These are phyloP conservation scores for Metacarcinus magister DNA, from an alignment of 2,888 invertebrate genomes.

Conservation along the genomic window DNA sequence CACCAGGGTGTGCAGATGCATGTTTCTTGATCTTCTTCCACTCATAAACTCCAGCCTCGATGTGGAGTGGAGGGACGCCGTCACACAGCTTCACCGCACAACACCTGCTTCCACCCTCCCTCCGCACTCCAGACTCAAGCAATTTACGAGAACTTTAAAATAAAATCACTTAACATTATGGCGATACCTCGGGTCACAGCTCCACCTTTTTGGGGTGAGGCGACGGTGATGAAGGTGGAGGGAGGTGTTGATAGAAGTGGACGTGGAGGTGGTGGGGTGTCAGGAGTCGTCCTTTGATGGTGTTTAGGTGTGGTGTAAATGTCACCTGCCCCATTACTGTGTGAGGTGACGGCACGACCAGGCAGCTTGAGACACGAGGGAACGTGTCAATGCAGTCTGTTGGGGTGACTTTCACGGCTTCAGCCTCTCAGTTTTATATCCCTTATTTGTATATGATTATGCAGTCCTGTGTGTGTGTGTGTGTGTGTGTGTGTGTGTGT, in stretches of 20 bases:
- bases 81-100: not conserved
- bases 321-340: slow-evolving; percentile 21
- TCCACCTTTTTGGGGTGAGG: not conserved
- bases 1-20: not conserved
- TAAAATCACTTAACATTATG: not conserved
- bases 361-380: not conserved
- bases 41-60: not conserved
- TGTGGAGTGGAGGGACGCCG: not conserved
- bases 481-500: slow-evolving; percentile 14
- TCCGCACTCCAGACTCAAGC: not conserved
- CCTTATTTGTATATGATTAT: not conserved
- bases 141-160: not conserved
- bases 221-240: not conserved
- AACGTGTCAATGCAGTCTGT: not conserved
- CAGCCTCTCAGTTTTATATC: not conserved
- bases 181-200: not conserved
- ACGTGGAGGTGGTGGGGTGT: not conserved
- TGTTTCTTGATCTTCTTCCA: too few relatives aligned
- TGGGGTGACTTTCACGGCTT: not conserved
- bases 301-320: not conserved
- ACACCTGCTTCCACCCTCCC: not conserved
- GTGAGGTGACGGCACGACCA: not conserved
- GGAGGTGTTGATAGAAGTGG: not conserved
- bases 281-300: not conserved
- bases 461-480: not conserved